Base-by-base conservation (phyloP, 2,888 invertebrate species). In the Drosophila siamana region DNA sequence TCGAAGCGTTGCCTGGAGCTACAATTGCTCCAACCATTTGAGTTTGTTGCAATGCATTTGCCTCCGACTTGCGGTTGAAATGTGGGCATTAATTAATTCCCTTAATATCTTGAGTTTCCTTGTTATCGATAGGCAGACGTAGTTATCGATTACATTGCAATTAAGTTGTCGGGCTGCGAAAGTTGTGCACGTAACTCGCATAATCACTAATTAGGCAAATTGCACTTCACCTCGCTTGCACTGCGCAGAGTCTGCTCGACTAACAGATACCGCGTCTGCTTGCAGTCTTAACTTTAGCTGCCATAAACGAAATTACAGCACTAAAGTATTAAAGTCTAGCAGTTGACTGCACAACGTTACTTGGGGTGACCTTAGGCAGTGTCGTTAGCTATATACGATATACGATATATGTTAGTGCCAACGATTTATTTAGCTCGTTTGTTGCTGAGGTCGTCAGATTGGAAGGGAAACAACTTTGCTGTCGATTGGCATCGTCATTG, bases 1-100 rank as follows among this genome's bases (percentile, higher is more conserved):
- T n/a, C n/a, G n/a, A 28, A 28, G 28, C 30, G 30, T 9, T 43
- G 54, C 43, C 43, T 15, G 7, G 19, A 41, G n/a, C 40, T 28
- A 8, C 24, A 51, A 16, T 11, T 4, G 33, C n/a, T 22, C n/a
- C 1, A 43, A 26, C 15, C 26, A 47, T 30, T 11, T 16, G 6
- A 7, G 30, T 30, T 11, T n/a, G 4, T n/a, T 11, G 11, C 28
- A 28, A 28, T 28, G 28, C 9, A 28, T 1, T 7, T n/a, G 24
- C 1, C 22, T 24, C 2, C 19, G n/a, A n/a, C 43, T n/a, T 43
- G 33, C 6, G 2, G 11, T 36, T 36, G 33, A 36, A 36, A 26
- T 46, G 28, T 4, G 6, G 28, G 15, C 28, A 26, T 28, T 16
- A 28, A 46, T 16, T 46, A 5, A 46, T 28, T 46, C 11, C 9